Percentiles rank a stretch among this genome's conserved stretches.
phyloP scores from a whole-genome alignment of 2,797 vertebrate species.

The Karalla daura region DNA sequence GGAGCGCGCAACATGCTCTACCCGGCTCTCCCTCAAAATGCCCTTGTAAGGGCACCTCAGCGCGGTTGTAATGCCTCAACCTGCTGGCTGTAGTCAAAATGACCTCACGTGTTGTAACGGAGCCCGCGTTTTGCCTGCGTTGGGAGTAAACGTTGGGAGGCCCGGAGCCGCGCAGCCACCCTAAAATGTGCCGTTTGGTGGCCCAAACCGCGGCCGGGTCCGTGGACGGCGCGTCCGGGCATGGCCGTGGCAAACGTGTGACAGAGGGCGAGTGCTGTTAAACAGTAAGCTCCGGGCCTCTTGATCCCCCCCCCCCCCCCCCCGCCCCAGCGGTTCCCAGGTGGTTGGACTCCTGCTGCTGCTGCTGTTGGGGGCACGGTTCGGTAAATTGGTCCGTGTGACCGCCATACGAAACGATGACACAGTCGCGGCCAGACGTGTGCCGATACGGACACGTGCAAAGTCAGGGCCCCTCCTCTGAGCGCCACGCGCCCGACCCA shows the following conservation, averaged over 20 bases:
- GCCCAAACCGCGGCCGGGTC: background rate
- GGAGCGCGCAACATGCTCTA: background rate
- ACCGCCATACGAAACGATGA: too few relatives aligned
- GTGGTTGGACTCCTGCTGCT: too few relatives aligned
- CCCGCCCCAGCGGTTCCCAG: conserved; percentile 39
- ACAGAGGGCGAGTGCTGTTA: conserved; percentile 55
- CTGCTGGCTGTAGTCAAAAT: background rate
- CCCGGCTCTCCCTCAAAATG: conserved; percentile 3
- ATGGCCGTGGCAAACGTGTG: conserved; percentile 59
- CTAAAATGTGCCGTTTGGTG: conserved; percentile 3
- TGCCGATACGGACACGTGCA: too few relatives aligned
- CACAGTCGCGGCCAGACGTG: too few relatives aligned
- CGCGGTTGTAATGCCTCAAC: conserved; percentile 9
- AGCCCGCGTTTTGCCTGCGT: background rate
- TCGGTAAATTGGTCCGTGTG: too few relatives aligned
- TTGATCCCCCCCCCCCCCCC: conserved; percentile 54
- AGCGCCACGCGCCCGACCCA: too few relatives aligned
- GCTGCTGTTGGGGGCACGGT: too few relatives aligned
- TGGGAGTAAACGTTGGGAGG: conserved; percentile 1
- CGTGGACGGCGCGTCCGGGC: conserved; percentile 29
- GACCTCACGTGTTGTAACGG: background rate
- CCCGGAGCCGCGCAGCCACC: conserved; percentile 6
- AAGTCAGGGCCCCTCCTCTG: too few relatives aligned
- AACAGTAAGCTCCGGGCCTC: conserved; percentile 56
- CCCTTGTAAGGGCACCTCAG: background rate